phyloP scores from a whole-genome alignment of 2,888 invertebrate genomes.

The Yponomeuta malinellus region DNA sequence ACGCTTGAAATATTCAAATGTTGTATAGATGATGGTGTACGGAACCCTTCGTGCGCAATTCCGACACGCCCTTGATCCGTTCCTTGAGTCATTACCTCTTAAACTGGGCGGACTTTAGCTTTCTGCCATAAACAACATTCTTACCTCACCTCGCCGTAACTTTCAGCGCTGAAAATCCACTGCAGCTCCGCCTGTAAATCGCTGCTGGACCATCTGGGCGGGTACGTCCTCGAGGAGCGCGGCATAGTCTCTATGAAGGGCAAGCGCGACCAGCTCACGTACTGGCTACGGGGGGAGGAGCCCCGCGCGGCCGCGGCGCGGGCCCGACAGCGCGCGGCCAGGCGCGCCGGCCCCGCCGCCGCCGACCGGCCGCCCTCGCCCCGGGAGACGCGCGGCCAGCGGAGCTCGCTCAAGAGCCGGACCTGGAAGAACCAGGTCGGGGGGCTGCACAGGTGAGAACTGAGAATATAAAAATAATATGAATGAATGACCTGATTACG shows the following conservation, averaged over 20 bases:
- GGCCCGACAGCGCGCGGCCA: slow-evolving; percentile 61
- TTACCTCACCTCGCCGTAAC: no score
- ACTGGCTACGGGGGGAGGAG: slow-evolving; percentile 88
- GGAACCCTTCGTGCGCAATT: no score
- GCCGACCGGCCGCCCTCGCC: slow-evolving; percentile 27
- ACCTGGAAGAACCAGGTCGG: slow-evolving; percentile 72
- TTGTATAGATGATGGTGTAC: no score
- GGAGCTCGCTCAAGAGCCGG: slow-evolving; percentile 81
- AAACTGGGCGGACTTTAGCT: no score
- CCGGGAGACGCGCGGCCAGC: slow-evolving; percentile 41
- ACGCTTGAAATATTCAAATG: no score
- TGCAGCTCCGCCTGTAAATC: slow-evolving; percentile 84
- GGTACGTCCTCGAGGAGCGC: slow-evolving; percentile 84
- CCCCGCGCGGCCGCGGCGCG: slow-evolving; percentile 74
- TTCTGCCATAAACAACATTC: no score
- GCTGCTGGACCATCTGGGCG: slow-evolving; percentile 82
- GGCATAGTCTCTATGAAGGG: slow-evolving; percentile 89
- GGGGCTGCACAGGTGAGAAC: slow-evolving; percentile 58
- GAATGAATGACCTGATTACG: no score
- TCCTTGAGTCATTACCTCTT: no score
- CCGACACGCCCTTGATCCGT: no score
- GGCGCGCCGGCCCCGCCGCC: slow-evolving; percentile 56
- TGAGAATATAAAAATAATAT: background rate
- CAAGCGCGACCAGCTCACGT: slow-evolving; percentile 88
- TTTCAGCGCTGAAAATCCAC: slow-evolving; percentile 85